Base-by-base conservation (phyloP, 2,888 invertebrate species). In the Melanchra persicariae region DNA sequence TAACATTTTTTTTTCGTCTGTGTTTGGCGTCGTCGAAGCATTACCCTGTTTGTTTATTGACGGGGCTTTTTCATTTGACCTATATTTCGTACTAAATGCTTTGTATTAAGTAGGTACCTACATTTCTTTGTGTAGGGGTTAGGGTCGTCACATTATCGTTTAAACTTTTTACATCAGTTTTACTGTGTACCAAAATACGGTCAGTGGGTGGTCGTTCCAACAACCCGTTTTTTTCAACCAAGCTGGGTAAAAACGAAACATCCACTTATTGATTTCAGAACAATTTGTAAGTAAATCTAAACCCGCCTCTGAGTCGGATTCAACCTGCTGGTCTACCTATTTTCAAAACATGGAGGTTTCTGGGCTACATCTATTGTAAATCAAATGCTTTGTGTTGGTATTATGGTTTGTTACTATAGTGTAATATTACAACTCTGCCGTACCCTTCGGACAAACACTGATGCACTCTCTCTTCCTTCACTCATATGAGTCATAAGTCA, bases 31-130 rank as follows among this genome's bases (percentile, higher is more conserved):
- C 26, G 26, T 51, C n/a, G n/a, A 51, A n/a, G 34, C 24, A 4
- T 1, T 1, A 26, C 24, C 26, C 15, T 22, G 15, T 49, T 72
- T 65, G 74, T 75, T 49, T 75, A 75, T 75, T 24, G 17, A 2
- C 10, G 79, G 75, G 79, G 9, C 52, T 79, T 75, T 79, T 73
- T 55, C 22, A 60, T 19, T 30, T 55, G 17, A 7, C 4, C 12
- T 17, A 30, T 19, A 9, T 45, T 74, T 64, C 65, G 1, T 26
- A 54, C 1, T 45, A 66, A 37, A 54, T 65, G 22, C 52, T 30
- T 37, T 15, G 26, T 26, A 34, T 54, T 30, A 1, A n/a, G n/a
- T 34, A 43, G 10, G 12, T 30, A 49, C n/a, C 24, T 51, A n/a
- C 12, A 34, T 47, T 43, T 45, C 12, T 37, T 30, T 15, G 19